Evolutionary conservation across 2,888 invertebrate species (phyloP), one percentile per base, ranked within the genome.

Genomic region (Pandemis corylana): DNA sequence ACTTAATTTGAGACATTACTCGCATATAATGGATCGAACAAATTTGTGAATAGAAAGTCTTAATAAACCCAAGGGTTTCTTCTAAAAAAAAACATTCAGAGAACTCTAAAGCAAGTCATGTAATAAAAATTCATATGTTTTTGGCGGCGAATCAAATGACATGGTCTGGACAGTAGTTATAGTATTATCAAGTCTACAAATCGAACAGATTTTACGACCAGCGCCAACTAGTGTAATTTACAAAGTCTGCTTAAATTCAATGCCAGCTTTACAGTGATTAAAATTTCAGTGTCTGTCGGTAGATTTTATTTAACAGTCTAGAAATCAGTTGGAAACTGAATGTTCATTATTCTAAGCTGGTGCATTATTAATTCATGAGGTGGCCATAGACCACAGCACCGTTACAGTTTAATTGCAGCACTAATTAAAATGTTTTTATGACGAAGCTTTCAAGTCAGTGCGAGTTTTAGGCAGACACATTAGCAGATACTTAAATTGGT

Each of bases 401-500:
- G 75, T 71, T 75, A 75, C 62, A 56, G 44, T 53, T 41, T 75
- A 75, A 75, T 75, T 75, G 70, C 67, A 53, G 51, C 69, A 67
- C 66, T 71, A 75, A 75, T 75, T 75, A 71, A 67, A 71, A 75
- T 75, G 75, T 75, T 75, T 73, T 71, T 71, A 75, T 67, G 70
- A 67, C 70, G 63, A 41, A 70, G 70, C 62, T 71, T 64, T 63
- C 56, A 49, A 62, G 20, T 51, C 42, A 61, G 42, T 72, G 68
- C 36, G 42, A 42, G 28, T 66, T 70, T 75, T 71, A 66, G 51
- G 62, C 75, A 75, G 61, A 71, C 70, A 53, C 65, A 64, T 56
- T 71, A 66, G 61, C 62, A 61, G 65, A 36, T 51, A 63, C 71
- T 62, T 67, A 63, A 71, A 70, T 70, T 70, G 36, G 46, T 10